Conservation (phyloP, 2,888 invertebrate genomes). For the Plutella xylostella region DNA sequence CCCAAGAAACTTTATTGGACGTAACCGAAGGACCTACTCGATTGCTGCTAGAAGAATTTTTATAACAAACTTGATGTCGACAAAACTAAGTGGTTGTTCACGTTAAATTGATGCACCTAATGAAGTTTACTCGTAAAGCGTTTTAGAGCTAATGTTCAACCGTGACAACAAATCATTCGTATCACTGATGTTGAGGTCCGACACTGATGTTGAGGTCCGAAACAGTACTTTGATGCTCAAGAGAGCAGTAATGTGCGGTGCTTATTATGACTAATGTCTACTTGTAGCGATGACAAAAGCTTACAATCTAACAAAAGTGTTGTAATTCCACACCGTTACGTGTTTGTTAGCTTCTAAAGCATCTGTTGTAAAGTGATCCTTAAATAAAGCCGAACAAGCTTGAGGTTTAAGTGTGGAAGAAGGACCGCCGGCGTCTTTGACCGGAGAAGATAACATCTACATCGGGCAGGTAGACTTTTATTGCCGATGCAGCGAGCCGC, state of each 20-base stretch:
- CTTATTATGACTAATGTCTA: constrained; percentile 53
- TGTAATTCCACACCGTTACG: constrained; percentile 62
- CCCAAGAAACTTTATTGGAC: constrained; percentile 37
- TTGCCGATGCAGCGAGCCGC: constrained; percentile 31
- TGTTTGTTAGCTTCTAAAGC: constrained; percentile 30
- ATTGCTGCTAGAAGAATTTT: constrained; percentile 31
- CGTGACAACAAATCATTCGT: constrained; percentile 9
- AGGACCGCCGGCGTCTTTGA: constrained; percentile 59
- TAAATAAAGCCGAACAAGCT: constrained; percentile 22
- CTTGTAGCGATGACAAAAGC: constrained; percentile 56
- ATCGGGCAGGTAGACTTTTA: constrained; percentile 63
- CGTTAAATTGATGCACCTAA: constrained; percentile 4
- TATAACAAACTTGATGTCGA: too few relatives aligned
- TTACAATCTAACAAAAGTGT: constrained; percentile 60
- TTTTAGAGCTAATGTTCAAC: constrained; percentile 1
- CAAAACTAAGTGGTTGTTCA: constrained; percentile 1
- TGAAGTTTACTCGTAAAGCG: constrained; percentile 6
- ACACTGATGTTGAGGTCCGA: too few relatives aligned
- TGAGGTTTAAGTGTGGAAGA: constrained; percentile 20
- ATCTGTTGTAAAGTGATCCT: constrained; percentile 16
- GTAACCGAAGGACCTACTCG: constrained; percentile 28
- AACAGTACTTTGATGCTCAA: constrained; percentile 9
- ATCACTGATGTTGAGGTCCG: constrained; percentile 9
- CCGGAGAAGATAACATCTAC: constrained; percentile 60
- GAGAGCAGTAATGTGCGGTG: constrained; percentile 24